These are phyloP conservation scores for Monochamus saltuarius DNA, from an alignment of 1,140 invertebrate genomes.

Conservation along the genomic window DNA sequence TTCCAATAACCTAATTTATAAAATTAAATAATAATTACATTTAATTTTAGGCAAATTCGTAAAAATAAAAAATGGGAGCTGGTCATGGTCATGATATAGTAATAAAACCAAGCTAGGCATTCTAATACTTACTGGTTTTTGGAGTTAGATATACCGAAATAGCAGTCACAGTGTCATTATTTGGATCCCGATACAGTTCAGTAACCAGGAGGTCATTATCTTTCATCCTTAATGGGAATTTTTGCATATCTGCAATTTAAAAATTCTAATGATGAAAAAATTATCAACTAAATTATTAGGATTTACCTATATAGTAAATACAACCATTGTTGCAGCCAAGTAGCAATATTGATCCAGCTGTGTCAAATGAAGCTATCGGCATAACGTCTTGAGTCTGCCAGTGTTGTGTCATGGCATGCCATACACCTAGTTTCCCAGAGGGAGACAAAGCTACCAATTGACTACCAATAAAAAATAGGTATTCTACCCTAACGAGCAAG, in stretches of 20 bases:
- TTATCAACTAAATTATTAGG: not conserved
- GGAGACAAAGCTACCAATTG: constrained; percentile 92
- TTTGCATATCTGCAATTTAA: constrained; percentile 89
- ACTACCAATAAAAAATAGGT: constrained; percentile 95
- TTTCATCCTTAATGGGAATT: constrained; percentile 97
- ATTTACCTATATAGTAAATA: constrained; percentile 92
- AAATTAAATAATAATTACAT: no score
- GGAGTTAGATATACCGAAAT: constrained; percentile 97
- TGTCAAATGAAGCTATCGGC: constrained; percentile 93
- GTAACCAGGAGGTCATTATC: constrained; percentile 98
- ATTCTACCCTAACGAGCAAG: constrained; percentile 88
- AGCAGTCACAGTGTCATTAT: constrained; percentile 94
- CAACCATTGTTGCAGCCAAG: constrained; percentile 95
- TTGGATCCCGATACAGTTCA: constrained; percentile 93
- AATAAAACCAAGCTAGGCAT: constrained; percentile 10
- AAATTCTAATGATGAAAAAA: constrained; percentile 10
- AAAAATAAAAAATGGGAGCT: constrained; percentile 10
- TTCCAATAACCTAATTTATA: no score
- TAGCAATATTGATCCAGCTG: constrained; percentile 91
- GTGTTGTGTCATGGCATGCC: constrained; percentile 98
- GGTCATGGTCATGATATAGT: no score
- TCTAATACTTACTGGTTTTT: constrained; percentile 82
- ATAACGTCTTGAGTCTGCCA: constrained; percentile 97
- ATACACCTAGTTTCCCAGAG: constrained; percentile 96
- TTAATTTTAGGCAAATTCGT: not conserved